A percentile compares a stretch with the other conserved stretches of the same genome.
These are phyloP conservation scores for Manis crassicaudata DNA, from an alignment of 2,797 vertebrate genomes.

Conservation along the genomic window DNA sequence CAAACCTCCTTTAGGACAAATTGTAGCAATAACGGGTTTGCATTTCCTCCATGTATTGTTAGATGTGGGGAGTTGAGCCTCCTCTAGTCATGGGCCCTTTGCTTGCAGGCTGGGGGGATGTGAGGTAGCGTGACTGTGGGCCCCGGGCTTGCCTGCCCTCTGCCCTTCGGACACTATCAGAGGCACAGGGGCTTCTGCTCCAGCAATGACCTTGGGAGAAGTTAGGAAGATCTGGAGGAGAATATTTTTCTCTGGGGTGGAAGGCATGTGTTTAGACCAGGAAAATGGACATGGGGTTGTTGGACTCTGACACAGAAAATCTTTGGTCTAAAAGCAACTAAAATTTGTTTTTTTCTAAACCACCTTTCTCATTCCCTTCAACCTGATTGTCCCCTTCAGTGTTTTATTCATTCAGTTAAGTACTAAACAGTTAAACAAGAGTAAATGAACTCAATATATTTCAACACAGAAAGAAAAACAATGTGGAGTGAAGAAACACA, in stretches of 20 bases:
- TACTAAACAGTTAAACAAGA: conserved; percentile 34
- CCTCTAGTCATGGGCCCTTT: background rate
- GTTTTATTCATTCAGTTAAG: conserved; percentile 35
- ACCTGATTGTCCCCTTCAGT: background rate
- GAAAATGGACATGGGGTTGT: background rate
- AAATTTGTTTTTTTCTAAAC: background rate
- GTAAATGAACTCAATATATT: background rate
- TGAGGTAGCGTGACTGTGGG: background rate
- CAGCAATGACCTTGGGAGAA: conserved; percentile 1
- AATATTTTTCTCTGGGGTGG: background rate
- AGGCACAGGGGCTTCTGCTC: background rate
- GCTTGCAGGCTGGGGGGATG: conserved; percentile 13
- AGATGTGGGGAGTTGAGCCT: conserved; percentile 44
- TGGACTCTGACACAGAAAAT: background rate
- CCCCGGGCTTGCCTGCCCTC: background rate
- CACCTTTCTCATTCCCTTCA: background rate
- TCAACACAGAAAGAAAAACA: background rate
- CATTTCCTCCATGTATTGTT: conserved; percentile 60
- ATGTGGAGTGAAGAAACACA: background rate
- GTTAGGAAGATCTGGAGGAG: background rate
- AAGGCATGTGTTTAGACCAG: background rate
- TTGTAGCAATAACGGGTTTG: conserved; percentile 76
- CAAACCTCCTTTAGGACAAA: conserved; percentile 75
- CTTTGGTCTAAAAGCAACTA: conserved; percentile 9
- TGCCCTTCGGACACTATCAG: background rate